A percentile compares a stretch with the other conserved stretches of the same genome.
These are phyloP conservation scores for Aldabrachelys gigantea DNA, from an alignment of 2,113 vertebrate genomes.

Conservation along the genomic window DNA sequence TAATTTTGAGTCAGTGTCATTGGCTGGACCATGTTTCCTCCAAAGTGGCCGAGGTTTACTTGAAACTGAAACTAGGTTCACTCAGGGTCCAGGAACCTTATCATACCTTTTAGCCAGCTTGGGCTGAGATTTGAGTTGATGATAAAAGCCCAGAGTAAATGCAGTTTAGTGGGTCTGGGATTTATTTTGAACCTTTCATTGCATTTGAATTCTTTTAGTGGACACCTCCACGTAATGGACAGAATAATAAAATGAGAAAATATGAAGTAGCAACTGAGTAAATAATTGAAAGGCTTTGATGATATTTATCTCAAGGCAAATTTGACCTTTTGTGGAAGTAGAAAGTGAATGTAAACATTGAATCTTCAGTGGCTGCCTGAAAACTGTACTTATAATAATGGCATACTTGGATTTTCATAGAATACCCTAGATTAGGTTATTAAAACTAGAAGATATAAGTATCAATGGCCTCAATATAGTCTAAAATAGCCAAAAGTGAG, in stretches of 20 bases:
- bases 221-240: background rate
- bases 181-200: background rate
- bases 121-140: background rate
- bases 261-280: background rate
- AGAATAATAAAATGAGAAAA: background rate
- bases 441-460: background rate
- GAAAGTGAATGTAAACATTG: background rate
- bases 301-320: background rate
- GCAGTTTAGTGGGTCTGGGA: background rate
- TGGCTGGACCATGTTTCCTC: background rate
- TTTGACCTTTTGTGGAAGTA: background rate
- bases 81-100: background rate
- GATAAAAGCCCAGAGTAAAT: background rate
- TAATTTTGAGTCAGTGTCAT: background rate
- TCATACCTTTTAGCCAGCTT: background rate
- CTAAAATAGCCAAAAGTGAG: background rate
- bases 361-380: background rate
- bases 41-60: background rate
- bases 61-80: background rate
- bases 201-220: background rate
- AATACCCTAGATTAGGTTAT: background rate
- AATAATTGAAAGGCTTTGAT: background rate
- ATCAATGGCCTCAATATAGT: background rate
- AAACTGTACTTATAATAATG: background rate
- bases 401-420: background rate